Evolutionary conservation across 2,888 invertebrate species (phyloP).

Genomic region (Chalcosyrphus nemorum): DNA sequence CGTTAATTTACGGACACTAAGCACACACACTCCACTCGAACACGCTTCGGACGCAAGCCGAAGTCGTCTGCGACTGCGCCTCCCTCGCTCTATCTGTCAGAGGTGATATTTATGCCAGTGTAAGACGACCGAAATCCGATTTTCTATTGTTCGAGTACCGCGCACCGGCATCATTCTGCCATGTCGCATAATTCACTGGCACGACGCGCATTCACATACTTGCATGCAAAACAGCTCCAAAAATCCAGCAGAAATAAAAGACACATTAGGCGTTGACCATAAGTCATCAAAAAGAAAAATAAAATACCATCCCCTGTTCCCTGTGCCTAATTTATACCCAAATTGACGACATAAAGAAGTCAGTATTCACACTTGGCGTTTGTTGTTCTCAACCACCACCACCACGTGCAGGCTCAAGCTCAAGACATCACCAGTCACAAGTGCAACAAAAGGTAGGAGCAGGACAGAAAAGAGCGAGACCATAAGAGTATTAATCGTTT

Average conservation of each 20-base stretch:
- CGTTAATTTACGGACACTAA: constrained; percentile 63
- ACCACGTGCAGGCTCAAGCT: constrained; percentile 47
- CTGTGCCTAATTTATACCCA: constrained; percentile 42
- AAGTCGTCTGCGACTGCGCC: constrained; percentile 25
- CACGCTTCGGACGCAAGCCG: constrained; percentile 64
- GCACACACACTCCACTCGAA: constrained; percentile 43
- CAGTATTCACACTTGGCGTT: constrained; percentile 24
- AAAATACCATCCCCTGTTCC: not conserved
- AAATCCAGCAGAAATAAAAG: not conserved
- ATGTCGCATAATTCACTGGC: constrained; percentile 46
- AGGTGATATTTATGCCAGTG: constrained; percentile 42
- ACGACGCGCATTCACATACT: not conserved
- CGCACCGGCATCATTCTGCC: constrained; percentile 57
- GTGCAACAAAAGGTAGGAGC: constrained; percentile 19
- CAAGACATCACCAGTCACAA: constrained; percentile 54
- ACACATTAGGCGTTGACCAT: constrained; percentile 25
- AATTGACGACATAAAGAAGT: constrained; percentile 30
- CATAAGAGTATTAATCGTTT: constrained; percentile 17
- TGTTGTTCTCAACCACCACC: constrained; percentile 4
- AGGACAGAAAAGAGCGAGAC: constrained; percentile 22
- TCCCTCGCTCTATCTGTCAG: constrained; percentile 37
- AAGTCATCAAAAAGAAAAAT: constrained; percentile 26
- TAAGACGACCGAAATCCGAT: constrained; percentile 61
- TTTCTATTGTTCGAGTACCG: constrained; percentile 66
- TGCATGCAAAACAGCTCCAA: constrained; percentile 29